Evolutionary conservation across 2,888 invertebrate species (phyloP).

Genomic region (Gari tellinella): DNA sequence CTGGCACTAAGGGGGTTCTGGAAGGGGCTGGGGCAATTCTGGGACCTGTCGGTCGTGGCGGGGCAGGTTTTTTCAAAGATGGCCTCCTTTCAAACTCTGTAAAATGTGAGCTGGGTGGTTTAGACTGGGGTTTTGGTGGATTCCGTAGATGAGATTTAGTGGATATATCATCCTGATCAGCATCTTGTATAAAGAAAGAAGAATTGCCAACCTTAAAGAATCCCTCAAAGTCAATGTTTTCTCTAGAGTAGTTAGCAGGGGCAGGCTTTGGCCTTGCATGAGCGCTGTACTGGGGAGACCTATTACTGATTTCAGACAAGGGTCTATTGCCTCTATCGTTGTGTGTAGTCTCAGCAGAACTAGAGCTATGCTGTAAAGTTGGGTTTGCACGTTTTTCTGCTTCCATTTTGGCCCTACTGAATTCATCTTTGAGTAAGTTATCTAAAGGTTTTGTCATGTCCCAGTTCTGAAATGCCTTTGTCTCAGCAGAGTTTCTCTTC

Average conservation of each 20-base stretch:
- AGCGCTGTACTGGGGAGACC: neutral
- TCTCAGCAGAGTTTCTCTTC: conserved; percentile 23
- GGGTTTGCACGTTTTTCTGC: conserved; percentile 44
- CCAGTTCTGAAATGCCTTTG: conserved; percentile 58
- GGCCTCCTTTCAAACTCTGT: conserved; percentile 50
- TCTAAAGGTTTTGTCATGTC: conserved; percentile 61
- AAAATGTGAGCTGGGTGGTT: conserved; percentile 22
- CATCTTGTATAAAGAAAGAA: conserved; percentile 55
- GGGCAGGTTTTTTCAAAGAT: conserved; percentile 73
- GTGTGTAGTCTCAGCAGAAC: conserved; percentile 1
- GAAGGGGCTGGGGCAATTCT: conserved; percentile 71
- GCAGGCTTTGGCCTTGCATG: neutral
- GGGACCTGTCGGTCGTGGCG: conserved; percentile 76
- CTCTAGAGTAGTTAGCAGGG: conserved; percentile 40
- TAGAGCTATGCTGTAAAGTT: conserved; percentile 34
- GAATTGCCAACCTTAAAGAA: conserved; percentile 58
- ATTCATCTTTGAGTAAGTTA: conserved; percentile 60
- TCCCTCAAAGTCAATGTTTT: conserved; percentile 31
- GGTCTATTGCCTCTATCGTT: neutral
- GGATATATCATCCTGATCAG: conserved; percentile 11
- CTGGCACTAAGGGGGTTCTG: conserved; percentile 61
- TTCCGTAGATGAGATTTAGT: conserved; percentile 53
- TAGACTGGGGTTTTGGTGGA: conserved; percentile 58
- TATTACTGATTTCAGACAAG: neutral
- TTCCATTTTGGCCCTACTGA: conserved; percentile 59